phyloP scores from a whole-genome alignment of 2,113 vertebrate species.

The Cairina moschata region DNA sequence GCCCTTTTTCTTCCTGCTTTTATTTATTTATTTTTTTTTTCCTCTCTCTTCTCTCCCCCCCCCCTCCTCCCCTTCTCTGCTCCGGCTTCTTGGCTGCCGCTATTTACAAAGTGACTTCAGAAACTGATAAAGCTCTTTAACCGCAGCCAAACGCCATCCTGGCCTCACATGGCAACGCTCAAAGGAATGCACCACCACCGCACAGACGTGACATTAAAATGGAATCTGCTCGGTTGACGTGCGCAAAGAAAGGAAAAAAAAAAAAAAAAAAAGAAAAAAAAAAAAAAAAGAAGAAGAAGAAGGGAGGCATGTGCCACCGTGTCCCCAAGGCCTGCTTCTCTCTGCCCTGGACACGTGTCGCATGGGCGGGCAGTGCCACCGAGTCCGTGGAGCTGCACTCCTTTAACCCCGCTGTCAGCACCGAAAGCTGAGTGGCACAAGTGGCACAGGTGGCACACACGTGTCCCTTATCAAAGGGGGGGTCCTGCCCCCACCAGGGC shows the following conservation, averaged over 20 bases:
- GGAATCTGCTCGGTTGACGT: slow-evolving; percentile 23
- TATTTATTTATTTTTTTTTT: neutral
- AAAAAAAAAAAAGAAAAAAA: too few species aligned
- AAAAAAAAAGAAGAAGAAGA: neutral
- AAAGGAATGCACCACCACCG: slow-evolving; percentile 12
- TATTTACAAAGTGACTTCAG: slow-evolving; percentile 40
- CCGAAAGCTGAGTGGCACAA: neutral
- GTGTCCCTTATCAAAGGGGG: accelerated
- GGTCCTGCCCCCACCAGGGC: neutral
- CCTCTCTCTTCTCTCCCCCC: neutral
- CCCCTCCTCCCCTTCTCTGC: accelerated
- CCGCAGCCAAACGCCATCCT: neutral
- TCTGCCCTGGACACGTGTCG: slow-evolving; percentile 28
- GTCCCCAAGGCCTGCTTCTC: slow-evolving; percentile 6
- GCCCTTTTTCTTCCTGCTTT: slow-evolving; percentile 25
- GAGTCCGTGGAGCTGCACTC: neutral
- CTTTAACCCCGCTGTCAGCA: neutral
- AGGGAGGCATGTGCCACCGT: neutral
- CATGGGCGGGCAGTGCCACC: neutral
- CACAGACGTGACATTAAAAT: slow-evolving; percentile 36
- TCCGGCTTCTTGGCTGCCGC: neutral
- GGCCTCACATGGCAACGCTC: slow-evolving; percentile 41
- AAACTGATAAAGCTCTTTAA: slow-evolving; percentile 33
- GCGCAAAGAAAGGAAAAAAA: too few species aligned
- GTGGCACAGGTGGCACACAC: neutral